A percentile compares a stretch with the other conserved stretches of the same genome.
Conservation (phyloP, 2,888 invertebrate species). For the Pachycephus smyrnensis region DNA sequence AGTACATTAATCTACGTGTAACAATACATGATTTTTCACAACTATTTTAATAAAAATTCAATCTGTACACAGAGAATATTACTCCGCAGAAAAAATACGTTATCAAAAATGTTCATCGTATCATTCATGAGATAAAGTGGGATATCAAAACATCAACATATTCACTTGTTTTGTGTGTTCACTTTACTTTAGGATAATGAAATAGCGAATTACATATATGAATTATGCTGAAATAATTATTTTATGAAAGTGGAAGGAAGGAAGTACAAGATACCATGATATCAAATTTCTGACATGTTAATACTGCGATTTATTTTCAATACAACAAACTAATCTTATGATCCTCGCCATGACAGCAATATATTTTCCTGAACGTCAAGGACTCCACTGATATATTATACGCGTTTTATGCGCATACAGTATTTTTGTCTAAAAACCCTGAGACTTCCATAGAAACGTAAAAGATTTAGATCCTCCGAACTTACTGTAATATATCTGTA, state of each 20-base stretch:
- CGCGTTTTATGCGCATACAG: background rate
- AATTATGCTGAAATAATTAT: background rate
- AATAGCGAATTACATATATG: background rate
- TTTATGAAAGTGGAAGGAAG: background rate
- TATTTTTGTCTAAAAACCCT: background rate
- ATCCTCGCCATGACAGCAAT: background rate
- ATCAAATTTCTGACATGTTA: background rate
- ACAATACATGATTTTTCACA: background rate
- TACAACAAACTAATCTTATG: background rate
- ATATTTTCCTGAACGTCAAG: background rate
- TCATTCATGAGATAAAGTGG: background rate
- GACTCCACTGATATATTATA: background rate
- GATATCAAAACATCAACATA: background rate
- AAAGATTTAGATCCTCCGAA: no score
- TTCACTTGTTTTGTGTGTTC: background rate
- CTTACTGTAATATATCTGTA: background rate
- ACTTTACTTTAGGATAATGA: background rate
- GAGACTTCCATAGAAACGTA: background rate
- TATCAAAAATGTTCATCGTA: background rate
- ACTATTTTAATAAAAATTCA: background rate
- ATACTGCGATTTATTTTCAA: background rate
- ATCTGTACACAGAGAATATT: background rate
- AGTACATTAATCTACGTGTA: background rate
- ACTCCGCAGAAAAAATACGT: background rate
- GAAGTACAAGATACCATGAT: background rate